Percentiles rank a stretch among this genome's conserved stretches.
phyloP scores from a whole-genome alignment of 1,140 invertebrate species.

The Carposina sasakii region DNA sequence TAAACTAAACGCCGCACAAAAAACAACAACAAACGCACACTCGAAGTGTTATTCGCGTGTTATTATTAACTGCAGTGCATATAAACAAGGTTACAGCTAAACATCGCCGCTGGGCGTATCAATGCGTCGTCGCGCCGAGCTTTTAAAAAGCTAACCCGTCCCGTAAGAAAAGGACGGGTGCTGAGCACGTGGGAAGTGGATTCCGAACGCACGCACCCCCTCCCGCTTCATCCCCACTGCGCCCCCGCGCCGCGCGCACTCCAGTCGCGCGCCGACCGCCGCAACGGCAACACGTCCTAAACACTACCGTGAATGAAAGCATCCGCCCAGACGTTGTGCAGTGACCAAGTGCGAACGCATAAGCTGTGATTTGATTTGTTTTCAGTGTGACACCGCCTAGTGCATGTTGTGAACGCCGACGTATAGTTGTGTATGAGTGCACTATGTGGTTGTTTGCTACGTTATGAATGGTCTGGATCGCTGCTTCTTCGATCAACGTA shows the following conservation, averaged over 20 bases:
- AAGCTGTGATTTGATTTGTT: conserved; percentile 62
- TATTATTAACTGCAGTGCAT: conserved; percentile 65
- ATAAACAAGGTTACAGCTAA: conserved; percentile 59
- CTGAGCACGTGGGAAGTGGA: conserved; percentile 66
- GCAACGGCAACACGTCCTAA: conserved; percentile 40
- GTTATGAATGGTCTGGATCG: conserved; percentile 71
- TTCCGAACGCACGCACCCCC: conserved; percentile 68
- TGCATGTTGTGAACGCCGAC: conserved; percentile 52
- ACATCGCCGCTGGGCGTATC: conserved; percentile 52
- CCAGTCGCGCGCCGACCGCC: conserved; percentile 65
- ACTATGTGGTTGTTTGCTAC: conserved; percentile 59
- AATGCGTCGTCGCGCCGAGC: conserved; percentile 53
- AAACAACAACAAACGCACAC: conserved; percentile 47
- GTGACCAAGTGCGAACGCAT: conserved; percentile 46
- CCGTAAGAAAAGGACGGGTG: conserved; percentile 58
- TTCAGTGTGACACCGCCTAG: conserved; percentile 49
- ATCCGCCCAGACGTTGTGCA: conserved; percentile 63
- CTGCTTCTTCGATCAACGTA: conserved; percentile 71
- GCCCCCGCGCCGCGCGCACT: conserved; percentile 47
- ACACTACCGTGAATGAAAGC: conserved; percentile 21
- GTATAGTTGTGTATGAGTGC: conserved; percentile 58
- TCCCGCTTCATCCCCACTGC: conserved; percentile 26
- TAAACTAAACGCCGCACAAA: conserved; percentile 37
- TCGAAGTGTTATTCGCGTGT: conserved; percentile 52
- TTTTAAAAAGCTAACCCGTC: conserved; percentile 70